A percentile compares a stretch with the other conserved stretches of the same genome.
Evolutionary conservation across 1,140 invertebrate genomes (phyloP).

Genomic region (Orius insidiosus): DNA sequence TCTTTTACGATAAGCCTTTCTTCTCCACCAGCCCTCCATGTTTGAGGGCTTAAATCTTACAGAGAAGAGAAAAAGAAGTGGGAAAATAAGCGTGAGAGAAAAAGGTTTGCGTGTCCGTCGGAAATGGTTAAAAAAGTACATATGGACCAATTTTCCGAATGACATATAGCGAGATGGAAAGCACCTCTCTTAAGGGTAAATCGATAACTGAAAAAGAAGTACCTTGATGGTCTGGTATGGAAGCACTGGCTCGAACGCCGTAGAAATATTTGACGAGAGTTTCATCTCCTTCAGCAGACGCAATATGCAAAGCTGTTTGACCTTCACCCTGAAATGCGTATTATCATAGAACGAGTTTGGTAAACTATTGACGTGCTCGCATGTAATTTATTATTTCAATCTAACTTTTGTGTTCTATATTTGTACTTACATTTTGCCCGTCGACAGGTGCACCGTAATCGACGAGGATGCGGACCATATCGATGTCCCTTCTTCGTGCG

Average conservation of each 20-base stretch:
- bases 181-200: too few relatives aligned
- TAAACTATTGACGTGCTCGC: neutral
- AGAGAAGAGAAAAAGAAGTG: neutral
- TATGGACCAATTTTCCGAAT: too few relatives aligned
- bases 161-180: too few relatives aligned
- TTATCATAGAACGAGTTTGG: neutral
- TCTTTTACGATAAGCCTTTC: too few relatives aligned
- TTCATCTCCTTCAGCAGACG: conserved; percentile 90
- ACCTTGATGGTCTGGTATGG: conserved; percentile 82
- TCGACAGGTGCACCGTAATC: conserved; percentile 85
- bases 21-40: too few relatives aligned
- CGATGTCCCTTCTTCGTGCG: conserved; percentile 70
- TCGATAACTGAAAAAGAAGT: too few relatives aligned
- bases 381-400: too few relatives aligned
- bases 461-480: conserved; percentile 77
- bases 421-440: conserved; percentile 55
- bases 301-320: conserved; percentile 83
- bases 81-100: neutral
- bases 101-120: neutral
- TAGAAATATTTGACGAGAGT: conserved; percentile 88
- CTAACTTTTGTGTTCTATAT: neutral
- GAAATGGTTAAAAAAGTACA: too few relatives aligned
- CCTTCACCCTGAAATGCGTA: conserved; percentile 51
- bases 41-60: too few relatives aligned
- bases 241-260: conserved; percentile 79